Conservation (phyloP, 2,113 vertebrate species). For the Zapornia atra region DNA sequence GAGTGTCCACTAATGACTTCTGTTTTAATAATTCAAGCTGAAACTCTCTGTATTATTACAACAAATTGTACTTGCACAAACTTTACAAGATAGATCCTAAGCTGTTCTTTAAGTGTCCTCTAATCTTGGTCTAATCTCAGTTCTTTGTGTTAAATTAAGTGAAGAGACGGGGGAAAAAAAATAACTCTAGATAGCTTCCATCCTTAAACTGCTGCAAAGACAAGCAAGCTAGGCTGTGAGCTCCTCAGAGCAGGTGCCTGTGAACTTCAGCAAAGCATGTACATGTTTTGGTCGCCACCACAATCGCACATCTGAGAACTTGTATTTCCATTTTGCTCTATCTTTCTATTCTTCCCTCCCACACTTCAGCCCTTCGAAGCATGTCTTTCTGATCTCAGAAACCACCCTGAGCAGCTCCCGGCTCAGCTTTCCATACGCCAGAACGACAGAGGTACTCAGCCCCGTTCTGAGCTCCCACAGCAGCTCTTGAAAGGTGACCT, state of each 20-base stretch:
- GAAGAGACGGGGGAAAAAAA: not conserved
- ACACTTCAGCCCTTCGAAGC: conserved; percentile 8
- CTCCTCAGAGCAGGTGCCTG: not conserved
- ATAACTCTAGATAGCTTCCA: not conserved
- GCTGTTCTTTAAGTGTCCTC: not conserved
- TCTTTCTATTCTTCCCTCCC: conserved; percentile 28
- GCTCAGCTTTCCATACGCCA: not conserved
- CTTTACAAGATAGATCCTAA: not conserved
- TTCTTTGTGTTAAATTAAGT: not conserved
- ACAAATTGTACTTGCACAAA: not conserved
- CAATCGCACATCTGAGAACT: not conserved
- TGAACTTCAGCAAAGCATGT: not conserved
- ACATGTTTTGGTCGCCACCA: not conserved
- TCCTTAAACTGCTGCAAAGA: not conserved
- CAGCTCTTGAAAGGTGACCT: not conserved
- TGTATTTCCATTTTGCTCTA: not conserved
- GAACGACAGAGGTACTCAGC: not conserved
- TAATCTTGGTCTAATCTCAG: not conserved
- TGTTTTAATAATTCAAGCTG: not conserved
- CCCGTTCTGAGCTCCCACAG: not conserved
- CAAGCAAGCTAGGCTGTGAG: not conserved
- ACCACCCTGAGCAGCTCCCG: not conserved
- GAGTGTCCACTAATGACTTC: not conserved
- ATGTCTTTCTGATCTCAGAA: not conserved
- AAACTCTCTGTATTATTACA: not conserved